A percentile compares a stretch with the other conserved stretches of the same genome.
Evolutionary conservation across 1,140 invertebrate genomes (phyloP).

Genomic region (Neoseiulus cucumeris): DNA sequence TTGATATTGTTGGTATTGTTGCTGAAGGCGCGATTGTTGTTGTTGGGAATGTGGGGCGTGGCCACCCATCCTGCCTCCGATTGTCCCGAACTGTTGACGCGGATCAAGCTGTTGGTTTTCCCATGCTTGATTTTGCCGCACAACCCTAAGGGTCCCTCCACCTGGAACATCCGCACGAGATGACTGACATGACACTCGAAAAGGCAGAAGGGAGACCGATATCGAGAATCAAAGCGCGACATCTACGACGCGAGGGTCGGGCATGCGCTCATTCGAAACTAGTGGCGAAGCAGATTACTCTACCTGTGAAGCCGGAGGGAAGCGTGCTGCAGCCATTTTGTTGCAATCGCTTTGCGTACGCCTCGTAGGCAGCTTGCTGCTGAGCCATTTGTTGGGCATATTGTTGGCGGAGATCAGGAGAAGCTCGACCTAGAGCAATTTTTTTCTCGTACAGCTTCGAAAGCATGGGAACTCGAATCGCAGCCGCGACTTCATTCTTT

Average conservation of each 20-base stretch:
- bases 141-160: not conserved
- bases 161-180: not conserved
- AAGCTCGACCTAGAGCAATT: not conserved
- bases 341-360: constrained; percentile 10
- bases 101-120: constrained; percentile 6
- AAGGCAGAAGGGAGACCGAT: too few species aligned
- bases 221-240: too few species aligned
- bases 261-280: too few species aligned
- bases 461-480: too few species aligned
- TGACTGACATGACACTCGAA: not conserved
- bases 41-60: not conserved
- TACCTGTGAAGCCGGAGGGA: constrained; percentile 4
- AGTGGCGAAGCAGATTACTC: not conserved
- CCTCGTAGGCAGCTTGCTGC: constrained; percentile 3
- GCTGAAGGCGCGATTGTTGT: constrained; percentile 25
- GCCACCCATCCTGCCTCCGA: constrained; percentile 2
- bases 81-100: constrained; percentile 3
- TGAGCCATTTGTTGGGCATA: constrained; percentile 9
- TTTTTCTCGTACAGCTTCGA: too few species aligned
- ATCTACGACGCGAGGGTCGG: too few species aligned
- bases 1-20: constrained; percentile 29
- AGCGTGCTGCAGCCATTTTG: not conserved
- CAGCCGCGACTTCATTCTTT: too few species aligned
- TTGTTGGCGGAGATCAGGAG: not conserved
- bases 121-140: constrained; percentile 9